phyloP scores from a whole-genome alignment of 92 coral and sea anemone genomes.

The Actinostola sp. region DNA sequence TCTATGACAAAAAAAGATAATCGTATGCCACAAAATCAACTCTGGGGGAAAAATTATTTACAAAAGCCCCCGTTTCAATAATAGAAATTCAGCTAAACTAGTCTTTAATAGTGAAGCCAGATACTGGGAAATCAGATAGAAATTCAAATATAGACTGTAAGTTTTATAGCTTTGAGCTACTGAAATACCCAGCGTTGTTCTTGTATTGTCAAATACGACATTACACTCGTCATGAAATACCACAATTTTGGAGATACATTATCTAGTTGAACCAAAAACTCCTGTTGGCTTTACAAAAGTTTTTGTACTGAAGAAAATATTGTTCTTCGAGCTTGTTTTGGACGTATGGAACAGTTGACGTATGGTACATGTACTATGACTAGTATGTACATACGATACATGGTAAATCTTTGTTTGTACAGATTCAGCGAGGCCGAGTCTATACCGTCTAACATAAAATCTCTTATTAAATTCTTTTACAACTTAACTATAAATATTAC shows the following conservation, averaged over 20 bases:
- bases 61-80: no score
- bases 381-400: no score
- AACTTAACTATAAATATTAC: conserved; percentile 1
- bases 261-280: neutral
- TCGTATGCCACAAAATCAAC: no score
- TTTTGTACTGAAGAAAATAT: no score
- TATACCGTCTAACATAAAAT: neutral
- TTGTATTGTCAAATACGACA: neutral
- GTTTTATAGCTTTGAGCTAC: conserved; percentile 1
- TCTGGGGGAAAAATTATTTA: no score
- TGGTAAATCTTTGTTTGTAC: conserved; percentile 6
- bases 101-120: no score
- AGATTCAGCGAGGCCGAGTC: conserved; percentile 9
- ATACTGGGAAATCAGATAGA: no score
- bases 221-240: neutral
- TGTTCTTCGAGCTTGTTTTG: neutral
- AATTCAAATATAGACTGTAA: no score
- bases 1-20: no score
- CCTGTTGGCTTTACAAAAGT: neutral
- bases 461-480: neutral
- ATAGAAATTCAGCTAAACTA: no score
- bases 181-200: neutral
- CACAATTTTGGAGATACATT: neutral
- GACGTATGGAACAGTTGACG: conserved; percentile 20
- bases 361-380: neutral